Conservation (phyloP, 1,140 invertebrate species). For the Hyphantria cunea region DNA sequence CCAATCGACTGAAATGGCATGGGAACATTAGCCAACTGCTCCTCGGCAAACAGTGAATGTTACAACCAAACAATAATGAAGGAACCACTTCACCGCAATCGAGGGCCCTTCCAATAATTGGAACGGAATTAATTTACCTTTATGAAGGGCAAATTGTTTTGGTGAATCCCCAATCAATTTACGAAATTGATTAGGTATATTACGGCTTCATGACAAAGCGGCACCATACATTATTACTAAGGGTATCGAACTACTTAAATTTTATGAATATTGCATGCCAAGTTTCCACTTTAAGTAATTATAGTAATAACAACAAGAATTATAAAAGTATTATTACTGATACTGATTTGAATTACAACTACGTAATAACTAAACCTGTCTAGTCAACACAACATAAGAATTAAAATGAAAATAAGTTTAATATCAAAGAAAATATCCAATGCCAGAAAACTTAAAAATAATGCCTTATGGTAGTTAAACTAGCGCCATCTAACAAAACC, state of each 20-base stretch:
- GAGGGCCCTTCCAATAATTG: conserved; percentile 49
- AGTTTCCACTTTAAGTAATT: neutral
- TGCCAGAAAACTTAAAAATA: no score
- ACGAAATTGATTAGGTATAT: conserved; percentile 54
- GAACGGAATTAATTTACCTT: conserved; percentile 59
- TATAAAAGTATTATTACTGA: no score
- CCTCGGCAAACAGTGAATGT: conserved; percentile 36
- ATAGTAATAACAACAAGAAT: neutral
- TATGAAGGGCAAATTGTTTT: conserved; percentile 70
- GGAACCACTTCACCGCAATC: conserved; percentile 35
- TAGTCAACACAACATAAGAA: no score
- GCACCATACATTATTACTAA: conserved; percentile 8
- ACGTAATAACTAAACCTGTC: no score
- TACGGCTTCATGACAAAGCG: conserved; percentile 44
- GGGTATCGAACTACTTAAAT: neutral
- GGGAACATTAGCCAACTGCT: conserved; percentile 48
- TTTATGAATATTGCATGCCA: neutral
- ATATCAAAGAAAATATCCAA: no score
- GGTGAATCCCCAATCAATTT: conserved; percentile 71
- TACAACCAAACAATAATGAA: conserved; percentile 36
- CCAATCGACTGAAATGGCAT: conserved; percentile 31
- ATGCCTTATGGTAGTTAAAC: no score
- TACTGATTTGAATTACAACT: no score
- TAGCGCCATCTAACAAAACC: no score
- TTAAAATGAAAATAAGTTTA: no score